Conservation (phyloP, 2,113 vertebrate genomes). For the Xiphias gladius region DNA sequence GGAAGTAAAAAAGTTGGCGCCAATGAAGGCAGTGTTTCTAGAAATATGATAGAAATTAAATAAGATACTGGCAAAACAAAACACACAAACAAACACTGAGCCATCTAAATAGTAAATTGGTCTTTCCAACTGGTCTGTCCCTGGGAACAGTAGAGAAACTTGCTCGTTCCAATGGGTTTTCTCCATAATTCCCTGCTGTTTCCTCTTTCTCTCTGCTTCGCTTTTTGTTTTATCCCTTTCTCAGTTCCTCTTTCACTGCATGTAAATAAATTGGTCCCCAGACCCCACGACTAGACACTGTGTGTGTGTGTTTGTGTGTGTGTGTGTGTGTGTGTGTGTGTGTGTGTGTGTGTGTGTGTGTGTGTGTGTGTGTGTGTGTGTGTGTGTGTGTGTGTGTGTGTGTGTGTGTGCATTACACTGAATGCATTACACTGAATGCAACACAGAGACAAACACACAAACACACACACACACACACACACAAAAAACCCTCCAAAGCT, state of each 20-base stretch:
- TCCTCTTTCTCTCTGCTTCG: conserved; percentile 50
- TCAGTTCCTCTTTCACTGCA: conserved; percentile 75
- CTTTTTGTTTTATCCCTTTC: conserved; percentile 68
- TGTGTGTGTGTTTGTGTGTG: conserved; percentile 26
- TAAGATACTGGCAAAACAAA: conserved; percentile 29
- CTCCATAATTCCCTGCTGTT: conserved; percentile 71
- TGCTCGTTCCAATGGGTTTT: conserved; percentile 65
- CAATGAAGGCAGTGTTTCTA: conserved; percentile 38
- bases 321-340: conserved; percentile 28
- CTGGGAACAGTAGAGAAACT: conserved; percentile 60
- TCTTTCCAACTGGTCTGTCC: conserved; percentile 50
- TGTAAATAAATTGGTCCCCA: conserved; percentile 86
- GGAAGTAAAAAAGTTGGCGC: conserved; percentile 34
- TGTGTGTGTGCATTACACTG: too few relatives aligned
- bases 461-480: conserved; percentile 42
- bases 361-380: conserved; percentile 6
- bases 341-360: conserved; percentile 26
- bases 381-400: too few relatives aligned
- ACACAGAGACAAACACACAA: too few relatives aligned
- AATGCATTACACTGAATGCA: too few relatives aligned
- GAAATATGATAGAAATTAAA: conserved; percentile 40
- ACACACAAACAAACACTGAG: conserved; percentile 30
- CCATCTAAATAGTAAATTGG: conserved; percentile 67
- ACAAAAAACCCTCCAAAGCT: conserved; percentile 59
- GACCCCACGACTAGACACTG: conserved; percentile 58